Base-by-base conservation (phyloP, 1,140 invertebrate species). In the Anthonomus grandis region DNA sequence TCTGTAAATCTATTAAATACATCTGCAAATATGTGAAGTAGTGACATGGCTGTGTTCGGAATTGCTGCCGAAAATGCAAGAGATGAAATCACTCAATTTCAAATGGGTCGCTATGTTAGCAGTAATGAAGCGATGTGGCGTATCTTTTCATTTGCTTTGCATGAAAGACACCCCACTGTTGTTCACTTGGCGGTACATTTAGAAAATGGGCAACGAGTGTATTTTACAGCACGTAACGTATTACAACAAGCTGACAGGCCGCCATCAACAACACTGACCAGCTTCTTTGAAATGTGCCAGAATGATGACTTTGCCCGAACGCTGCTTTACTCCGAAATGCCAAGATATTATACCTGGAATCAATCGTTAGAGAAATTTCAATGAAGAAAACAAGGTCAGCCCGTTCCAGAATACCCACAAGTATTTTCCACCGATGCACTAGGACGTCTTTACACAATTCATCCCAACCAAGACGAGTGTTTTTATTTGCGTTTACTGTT, bases 131-230 rank as follows among this genome's bases (percentile, higher is more conserved):
- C 76, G 25, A 57, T 73, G 49, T 77, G 74, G 66, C 51, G 67
- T 57, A 62, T 69, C 60, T 64, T 64, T 22, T 38, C 57, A 65
- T 70, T 74, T 58, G 39, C 69, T 9, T 70, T 74, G 49, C 75
- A 79, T 63, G 71, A 79, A 66, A 44, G 73, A 22, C 60, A 70
- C 60, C 70, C 74, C 37, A 44, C 70, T 25, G 67, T 79, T 61
- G 31, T 69, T 34, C 71, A 75, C 57, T 66, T 80, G 24, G 67
- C 66, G 4, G 75, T 79, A 8, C 76, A 81, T 72, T 59, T 81
- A 12, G 68, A 74, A 62, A 74, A 74, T 66, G 68, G 72, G 50
- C 74, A 80, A 63, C 8, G 66, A 59, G 66, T 72, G 25, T 70
- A 71, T 64, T 73, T 73, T 45, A 71, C 39, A 62, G 64, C 51